These are phyloP conservation scores for Metaphire vulgaris DNA, from an alignment of 1,140 invertebrate genomes.

Conservation along the genomic window DNA sequence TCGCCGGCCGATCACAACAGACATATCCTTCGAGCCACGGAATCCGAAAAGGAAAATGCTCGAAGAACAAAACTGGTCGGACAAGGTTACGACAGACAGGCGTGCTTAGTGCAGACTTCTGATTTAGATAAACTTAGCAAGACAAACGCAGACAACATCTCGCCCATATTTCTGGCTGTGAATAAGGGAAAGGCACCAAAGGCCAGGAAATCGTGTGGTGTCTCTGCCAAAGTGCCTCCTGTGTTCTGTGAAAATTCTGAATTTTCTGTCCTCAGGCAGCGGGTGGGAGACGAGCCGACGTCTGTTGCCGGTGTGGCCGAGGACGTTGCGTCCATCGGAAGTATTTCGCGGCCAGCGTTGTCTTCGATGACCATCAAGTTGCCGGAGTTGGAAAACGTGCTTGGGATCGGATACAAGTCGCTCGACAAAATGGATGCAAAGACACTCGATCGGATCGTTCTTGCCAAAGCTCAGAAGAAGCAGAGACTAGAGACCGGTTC, in stretches of 20 bases:
- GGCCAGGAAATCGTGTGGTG: background rate
- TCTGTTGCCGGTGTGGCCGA: background rate
- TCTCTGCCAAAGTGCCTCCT: background rate
- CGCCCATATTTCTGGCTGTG: too few species aligned
- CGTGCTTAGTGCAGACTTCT: background rate
- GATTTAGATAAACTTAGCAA: background rate
- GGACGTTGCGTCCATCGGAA: background rate
- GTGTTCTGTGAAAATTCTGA: background rate
- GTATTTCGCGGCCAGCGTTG: background rate
- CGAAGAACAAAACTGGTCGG: background rate
- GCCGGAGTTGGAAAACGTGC: conserved; percentile 14
- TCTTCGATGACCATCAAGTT: conserved; percentile 17
- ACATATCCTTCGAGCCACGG: too few species aligned
- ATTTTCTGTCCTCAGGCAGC: background rate
- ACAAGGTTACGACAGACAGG: background rate
- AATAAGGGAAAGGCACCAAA: background rate
- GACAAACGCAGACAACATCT: background rate
- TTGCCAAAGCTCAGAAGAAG: conserved; percentile 9
- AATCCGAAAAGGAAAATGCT: too few species aligned
- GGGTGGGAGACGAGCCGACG: background rate
- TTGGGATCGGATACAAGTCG: conserved; percentile 18
- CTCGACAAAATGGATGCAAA: conserved; percentile 17
- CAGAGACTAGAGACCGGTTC: background rate
- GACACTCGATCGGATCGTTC: conserved; percentile 20
- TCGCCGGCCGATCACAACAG: too few species aligned